These are phyloP conservation scores for Diachrysia chrysitis DNA, from an alignment of 2,888 invertebrate species.

Conservation along the genomic window DNA sequence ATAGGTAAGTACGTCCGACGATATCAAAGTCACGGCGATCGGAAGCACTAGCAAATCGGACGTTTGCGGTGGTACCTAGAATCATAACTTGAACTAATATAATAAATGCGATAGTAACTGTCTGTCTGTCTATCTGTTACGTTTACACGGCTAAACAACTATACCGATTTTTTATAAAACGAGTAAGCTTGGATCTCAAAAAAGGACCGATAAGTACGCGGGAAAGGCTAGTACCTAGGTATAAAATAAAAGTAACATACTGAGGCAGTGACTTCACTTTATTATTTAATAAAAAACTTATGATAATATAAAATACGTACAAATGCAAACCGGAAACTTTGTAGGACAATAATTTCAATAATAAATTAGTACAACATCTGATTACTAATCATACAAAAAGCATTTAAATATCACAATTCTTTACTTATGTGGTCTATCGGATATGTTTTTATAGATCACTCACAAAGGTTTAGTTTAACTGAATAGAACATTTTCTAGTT, in stretches of 20 bases:
- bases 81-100: too few species aligned
- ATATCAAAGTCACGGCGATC: too few species aligned
- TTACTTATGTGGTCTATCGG: constrained; percentile 58
- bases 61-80: too few species aligned
- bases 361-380: constrained; percentile 64
- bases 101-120: too few species aligned
- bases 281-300: constrained; percentile 54
- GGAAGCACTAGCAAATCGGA: too few species aligned
- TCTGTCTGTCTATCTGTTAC: too few species aligned
- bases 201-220: too few species aligned
- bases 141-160: too few species aligned
- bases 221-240: too few species aligned
- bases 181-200: too few species aligned
- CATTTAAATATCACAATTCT: constrained; percentile 81
- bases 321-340: constrained; percentile 69
- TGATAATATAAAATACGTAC: constrained; percentile 58
- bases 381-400: constrained; percentile 68
- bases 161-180: too few species aligned
- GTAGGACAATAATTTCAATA: constrained; percentile 56
- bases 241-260: constrained; percentile 11
- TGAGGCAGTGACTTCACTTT: constrained; percentile 56
- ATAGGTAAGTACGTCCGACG: too few species aligned
- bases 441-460: constrained; percentile 1
- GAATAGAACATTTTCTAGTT: neutral
- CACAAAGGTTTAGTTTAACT: neutral